These are phyloP conservation scores for Pampus argenteus DNA, from an alignment of 2,797 vertebrate species.

Conservation along the genomic window DNA sequence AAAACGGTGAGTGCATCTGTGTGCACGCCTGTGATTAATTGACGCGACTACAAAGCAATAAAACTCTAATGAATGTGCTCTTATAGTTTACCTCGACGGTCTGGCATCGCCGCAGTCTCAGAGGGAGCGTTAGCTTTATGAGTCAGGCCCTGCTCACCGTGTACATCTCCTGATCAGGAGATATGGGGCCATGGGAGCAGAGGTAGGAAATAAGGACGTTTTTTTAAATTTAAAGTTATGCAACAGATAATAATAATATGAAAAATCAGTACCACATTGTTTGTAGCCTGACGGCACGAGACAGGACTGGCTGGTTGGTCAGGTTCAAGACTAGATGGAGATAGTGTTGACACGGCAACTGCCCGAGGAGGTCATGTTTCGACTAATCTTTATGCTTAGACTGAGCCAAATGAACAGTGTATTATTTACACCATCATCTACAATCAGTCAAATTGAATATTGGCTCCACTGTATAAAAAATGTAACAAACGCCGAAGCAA, in stretches of 20 bases:
- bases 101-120: constrained; percentile 67
- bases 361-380: background rate
- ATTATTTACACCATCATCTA: background rate
- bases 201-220: constrained; percentile 20
- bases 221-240: background rate
- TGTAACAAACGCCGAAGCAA: background rate
- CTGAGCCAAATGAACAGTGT: background rate
- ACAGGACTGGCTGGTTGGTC: too few species aligned
- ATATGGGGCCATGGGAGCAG: constrained; percentile 52
- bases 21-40: constrained; percentile 59
- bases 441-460: background rate
- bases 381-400: background rate
- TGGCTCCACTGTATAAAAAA: background rate
- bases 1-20: constrained; percentile 24
- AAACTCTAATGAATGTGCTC: constrained; percentile 79
- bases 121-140: constrained; percentile 74
- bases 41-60: constrained; percentile 68
- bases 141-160: constrained; percentile 58
- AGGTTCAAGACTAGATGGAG: too few species aligned
- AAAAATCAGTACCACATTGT: too few species aligned
- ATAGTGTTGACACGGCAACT: too few species aligned
- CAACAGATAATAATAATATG: too few species aligned
- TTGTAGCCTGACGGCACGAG: too few species aligned
- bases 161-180: constrained; percentile 50
- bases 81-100: constrained; percentile 70